phyloP scores from a whole-genome alignment of 1,140 invertebrate genomes.

The Pseudomyrmex gracilis region DNA sequence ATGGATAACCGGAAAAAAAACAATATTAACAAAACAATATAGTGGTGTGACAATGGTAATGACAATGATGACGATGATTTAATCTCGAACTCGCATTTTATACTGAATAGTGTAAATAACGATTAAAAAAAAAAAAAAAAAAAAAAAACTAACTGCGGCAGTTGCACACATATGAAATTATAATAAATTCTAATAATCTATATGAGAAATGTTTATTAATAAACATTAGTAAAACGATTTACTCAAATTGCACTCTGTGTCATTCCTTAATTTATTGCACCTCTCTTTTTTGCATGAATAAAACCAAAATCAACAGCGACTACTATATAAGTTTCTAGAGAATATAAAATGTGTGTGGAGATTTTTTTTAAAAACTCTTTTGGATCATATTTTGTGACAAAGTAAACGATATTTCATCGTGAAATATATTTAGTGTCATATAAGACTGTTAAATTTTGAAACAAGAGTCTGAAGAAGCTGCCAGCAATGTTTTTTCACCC shows the following conservation, averaged over 20 bases:
- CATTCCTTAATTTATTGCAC: conserved; percentile 33
- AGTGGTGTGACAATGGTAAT: conserved; percentile 76
- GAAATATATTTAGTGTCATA: too few relatives aligned
- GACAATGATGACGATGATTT: conserved; percentile 71
- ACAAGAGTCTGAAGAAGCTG: too few relatives aligned
- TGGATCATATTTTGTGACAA: too few relatives aligned
- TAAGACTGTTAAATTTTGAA: too few relatives aligned
- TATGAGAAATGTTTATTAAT: conserved; percentile 81
- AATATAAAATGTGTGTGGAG: too few relatives aligned
- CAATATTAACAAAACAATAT: conserved; percentile 71
- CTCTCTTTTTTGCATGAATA: background rate
- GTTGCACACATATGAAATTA: conserved; percentile 77
- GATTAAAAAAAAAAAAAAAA: conserved; percentile 57
- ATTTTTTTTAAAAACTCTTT: too few relatives aligned
- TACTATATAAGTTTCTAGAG: too few relatives aligned
- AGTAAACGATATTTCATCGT: too few relatives aligned
- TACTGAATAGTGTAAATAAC: conserved; percentile 85
- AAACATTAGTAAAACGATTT: conserved; percentile 80
- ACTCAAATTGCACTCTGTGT: conserved; percentile 64
- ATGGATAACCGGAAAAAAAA: conserved; percentile 26
- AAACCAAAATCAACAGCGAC: too few relatives aligned
- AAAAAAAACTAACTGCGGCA: conserved; percentile 73
- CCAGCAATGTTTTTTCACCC: too few relatives aligned
- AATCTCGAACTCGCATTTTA: conserved; percentile 85
- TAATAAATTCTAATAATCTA: conserved; percentile 81